These are phyloP conservation scores for Xenotilapia flavipinnis DNA, from an alignment of 2,113 vertebrate genomes.

Conservation along the genomic window DNA sequence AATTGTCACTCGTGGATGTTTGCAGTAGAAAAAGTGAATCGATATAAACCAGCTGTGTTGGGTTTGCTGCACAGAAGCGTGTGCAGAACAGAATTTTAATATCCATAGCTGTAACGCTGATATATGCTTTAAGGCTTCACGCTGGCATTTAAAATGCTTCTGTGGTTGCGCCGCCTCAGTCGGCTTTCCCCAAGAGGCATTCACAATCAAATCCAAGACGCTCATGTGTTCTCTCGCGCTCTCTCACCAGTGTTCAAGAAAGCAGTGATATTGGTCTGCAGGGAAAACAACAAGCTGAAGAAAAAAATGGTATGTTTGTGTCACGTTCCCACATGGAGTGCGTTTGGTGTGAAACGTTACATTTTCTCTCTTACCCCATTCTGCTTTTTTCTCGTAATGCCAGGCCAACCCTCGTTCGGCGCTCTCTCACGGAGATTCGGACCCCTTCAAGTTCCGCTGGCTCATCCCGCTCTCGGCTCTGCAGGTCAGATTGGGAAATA, in stretches of 20 bases:
- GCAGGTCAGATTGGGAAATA: conserved; percentile 89
- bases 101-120: conserved; percentile 1
- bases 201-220: conserved; percentile 32
- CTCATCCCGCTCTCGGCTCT: conserved; percentile 90
- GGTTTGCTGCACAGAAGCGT: neutral
- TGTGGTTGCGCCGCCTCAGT: conserved; percentile 1
- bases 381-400: conserved; percentile 8
- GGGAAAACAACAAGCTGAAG: conserved; percentile 92
- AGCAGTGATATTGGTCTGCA: conserved; percentile 92
- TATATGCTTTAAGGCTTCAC: conserved; percentile 21
- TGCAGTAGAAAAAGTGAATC: neutral
- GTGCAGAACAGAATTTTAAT: conserved; percentile 3
- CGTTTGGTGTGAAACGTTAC: neutral
- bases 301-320: conserved; percentile 85
- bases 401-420: conserved; percentile 76
- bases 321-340: neutral
- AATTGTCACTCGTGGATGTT: neutral
- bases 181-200: conserved; percentile 25
- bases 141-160: conserved; percentile 42
- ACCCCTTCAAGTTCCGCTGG: conserved; percentile 95
- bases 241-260: conserved; percentile 88
- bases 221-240: conserved; percentile 25
- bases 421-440: conserved; percentile 81
- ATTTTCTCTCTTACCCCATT: neutral
- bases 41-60: neutral